Conservation (phyloP, 2,888 invertebrate genomes). For the Hirudinaria manillensis region DNA sequence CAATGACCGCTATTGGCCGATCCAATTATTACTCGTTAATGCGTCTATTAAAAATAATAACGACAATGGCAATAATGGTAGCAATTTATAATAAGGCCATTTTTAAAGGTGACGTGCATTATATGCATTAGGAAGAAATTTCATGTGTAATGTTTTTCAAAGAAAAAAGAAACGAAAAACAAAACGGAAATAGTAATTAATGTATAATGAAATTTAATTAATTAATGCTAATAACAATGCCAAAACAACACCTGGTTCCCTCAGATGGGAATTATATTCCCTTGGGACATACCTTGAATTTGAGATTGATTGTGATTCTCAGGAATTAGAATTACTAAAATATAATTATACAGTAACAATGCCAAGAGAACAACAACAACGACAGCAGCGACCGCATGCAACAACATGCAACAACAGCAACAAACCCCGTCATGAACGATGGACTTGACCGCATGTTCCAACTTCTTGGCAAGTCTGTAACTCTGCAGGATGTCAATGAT, state of each 20-base stretch:
- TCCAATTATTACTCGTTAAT: neutral
- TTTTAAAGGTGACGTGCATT: neutral
- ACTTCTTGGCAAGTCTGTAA: conserved; percentile 90
- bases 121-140: too few species aligned
- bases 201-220: too few species aligned
- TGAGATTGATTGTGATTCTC: too few species aligned
- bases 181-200: too few species aligned
- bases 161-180: too few species aligned
- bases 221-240: too few species aligned
- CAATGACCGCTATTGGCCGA: neutral
- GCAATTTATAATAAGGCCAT: neutral
- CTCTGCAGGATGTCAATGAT: conserved; percentile 98
- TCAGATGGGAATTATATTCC: too few species aligned
- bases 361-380: neutral
- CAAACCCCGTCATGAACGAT: conserved; percentile 78
- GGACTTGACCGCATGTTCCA: conserved; percentile 96
- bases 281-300: too few species aligned
- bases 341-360: neutral
- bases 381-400: neutral
- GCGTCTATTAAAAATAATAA: neutral
- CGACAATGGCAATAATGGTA: neutral
- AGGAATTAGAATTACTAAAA: neutral
- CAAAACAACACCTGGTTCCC: too few species aligned
- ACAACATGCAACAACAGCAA: neutral
- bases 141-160: too few species aligned